Evolutionary conservation across 2,888 invertebrate genomes (phyloP).

Genomic region (Endomychus coccineus): DNA sequence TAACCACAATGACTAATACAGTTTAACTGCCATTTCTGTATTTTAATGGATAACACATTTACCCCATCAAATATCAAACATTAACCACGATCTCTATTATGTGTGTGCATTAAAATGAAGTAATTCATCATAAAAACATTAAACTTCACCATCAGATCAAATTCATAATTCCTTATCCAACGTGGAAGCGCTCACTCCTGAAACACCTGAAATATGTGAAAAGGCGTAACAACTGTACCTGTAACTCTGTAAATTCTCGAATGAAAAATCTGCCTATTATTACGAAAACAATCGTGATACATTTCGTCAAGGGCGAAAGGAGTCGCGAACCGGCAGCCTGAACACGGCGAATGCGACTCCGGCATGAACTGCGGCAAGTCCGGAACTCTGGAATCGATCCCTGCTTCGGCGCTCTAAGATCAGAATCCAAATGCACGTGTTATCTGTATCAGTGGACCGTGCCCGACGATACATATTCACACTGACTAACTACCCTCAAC

Average conservation of each 20-base stretch:
- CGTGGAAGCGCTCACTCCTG: no score
- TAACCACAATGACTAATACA: no score
- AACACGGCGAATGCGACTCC: constrained; percentile 20
- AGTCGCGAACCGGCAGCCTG: constrained; percentile 5
- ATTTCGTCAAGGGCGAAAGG: constrained; percentile 18
- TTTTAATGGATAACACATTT: no score
- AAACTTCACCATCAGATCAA: no score
- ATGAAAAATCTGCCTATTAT: constrained; percentile 23
- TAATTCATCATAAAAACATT: no score
- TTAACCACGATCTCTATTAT: no score
- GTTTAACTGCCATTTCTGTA: no score
- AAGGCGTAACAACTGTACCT: constrained; percentile 25
- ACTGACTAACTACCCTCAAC: background rate
- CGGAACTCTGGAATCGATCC: constrained; percentile 30
- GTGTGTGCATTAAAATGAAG: no score
- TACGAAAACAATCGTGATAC: constrained; percentile 28
- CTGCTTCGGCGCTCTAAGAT: constrained; percentile 29
- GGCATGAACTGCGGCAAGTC: constrained; percentile 29
- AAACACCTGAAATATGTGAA: no score
- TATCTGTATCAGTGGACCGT: no score
- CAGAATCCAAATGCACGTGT: background rate
- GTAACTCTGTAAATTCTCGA: constrained; percentile 30
- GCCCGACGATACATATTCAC: background rate
- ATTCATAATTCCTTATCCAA: no score
- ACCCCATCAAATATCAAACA: no score